Evolutionary conservation across 1,140 invertebrate species (phyloP), one percentile per base, ranked within the genome.

Genomic region (Lepidurus couesii): DNA sequence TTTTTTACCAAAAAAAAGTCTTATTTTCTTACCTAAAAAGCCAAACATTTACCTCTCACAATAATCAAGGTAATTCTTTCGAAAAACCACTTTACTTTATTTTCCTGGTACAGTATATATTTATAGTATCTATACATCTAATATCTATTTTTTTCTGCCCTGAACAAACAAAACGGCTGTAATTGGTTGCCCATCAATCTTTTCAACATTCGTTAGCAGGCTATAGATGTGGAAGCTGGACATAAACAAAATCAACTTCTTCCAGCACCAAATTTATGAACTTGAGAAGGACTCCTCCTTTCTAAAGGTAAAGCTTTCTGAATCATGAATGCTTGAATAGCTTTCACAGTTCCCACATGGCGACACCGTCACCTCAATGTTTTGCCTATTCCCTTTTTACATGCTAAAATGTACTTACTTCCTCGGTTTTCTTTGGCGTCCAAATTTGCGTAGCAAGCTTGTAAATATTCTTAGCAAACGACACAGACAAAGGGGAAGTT

Each of bases 221-320:
- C 53, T 65, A 65, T 65, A 65, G 53, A 65, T 9, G 53, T 65
- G 53, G 34, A 65, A 65, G 53, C 13, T 65, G 13, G 53, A 65
- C 53, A 65, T 65, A 65, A 65, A 65, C 53, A 65, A 65, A 65
- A 65, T 65, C 53, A 16, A 21, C 53, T 65, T 65, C 53, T 16
- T 16, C 53, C 6, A 34, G 2, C 26, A 4, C 53, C 6, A 65
- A 65, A 65, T 65, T 65, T 65, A 65, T 65, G 53, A 65, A 65
- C 53, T 65, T n/a, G 53, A 4, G 3, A 34, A 3, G 34, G 3
- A 34, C n/a, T n/a, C n/a, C 34, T 16, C 53, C n/a, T 65, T 65
- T 65, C 13, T n/a, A 65, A 65, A 65, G 34, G 34, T 34, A 34
- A 34, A 34, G 34, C 34, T 34, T 34, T 21, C 13, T 9, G 53